Base-by-base conservation (phyloP, 2,888 invertebrate species). In the Xestia xanthographa region DNA sequence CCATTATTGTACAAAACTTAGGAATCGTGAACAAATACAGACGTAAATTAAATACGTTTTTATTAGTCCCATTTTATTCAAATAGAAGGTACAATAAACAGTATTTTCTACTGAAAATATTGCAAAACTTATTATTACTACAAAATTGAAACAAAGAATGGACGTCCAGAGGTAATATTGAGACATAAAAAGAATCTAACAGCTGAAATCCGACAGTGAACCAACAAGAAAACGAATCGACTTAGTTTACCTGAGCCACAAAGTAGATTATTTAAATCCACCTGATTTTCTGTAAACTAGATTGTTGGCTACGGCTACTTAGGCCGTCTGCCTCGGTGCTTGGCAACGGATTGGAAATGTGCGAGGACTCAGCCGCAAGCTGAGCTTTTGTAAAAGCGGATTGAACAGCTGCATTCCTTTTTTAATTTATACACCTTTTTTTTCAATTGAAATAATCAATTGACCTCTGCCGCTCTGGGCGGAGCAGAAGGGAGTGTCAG, bases 241-340 rank as follows among this genome's bases (percentile, higher is more conserved):
- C 67, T 69, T 53, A 63, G 26, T 82, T 50, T 67, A 80, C 50
- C 29, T 66, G 14, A 45, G 50, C 63, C 26, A 41, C 41, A 66
- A 66, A 67, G 56, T 62, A 60, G 72, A 72, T 78, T 79, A 78
- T 78, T 72, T 68, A 72, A 83, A 83, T 72, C 34, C 63, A 83
- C 29, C 83, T 68, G 71, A 65, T 77, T 83, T 83, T 56, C 50
- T 83, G 45, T 62, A 78, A 69, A 68, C 80, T 72, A 68, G 48
- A 81, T 80, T 78, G 70, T 74, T 74, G 14, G 50, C 45, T 20
- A 20, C 26, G 34, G 65, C 62, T 67, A 53, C 78, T 29, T 65
- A 63, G 56, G 77, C 65, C n/a, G 43, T 29, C 41, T 20, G 34
- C 20, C 48, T 29, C 58, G 29, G 48, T 38, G 50, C 41, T n/a